Base-by-base conservation (phyloP, 2,888 invertebrate species). In the Sabellastarte sp. region DNA sequence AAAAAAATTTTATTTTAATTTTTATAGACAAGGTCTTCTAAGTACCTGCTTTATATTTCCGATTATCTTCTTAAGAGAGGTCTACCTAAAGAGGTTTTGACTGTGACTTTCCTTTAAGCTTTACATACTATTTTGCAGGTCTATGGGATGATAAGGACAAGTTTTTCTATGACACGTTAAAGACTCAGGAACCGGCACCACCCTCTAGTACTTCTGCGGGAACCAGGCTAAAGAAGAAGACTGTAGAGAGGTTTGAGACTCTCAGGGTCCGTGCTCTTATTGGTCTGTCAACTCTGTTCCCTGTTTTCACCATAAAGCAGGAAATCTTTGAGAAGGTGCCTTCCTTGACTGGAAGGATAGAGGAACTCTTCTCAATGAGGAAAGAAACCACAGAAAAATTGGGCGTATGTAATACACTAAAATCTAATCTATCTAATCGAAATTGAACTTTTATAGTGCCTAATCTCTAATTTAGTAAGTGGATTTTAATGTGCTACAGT, bases 61-160 rank as follows among this genome's bases (percentile, higher is more conserved):
- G n/a, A n/a, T n/a, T n/a, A n/a, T n/a, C n/a, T n/a, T n/a, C n/a
- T n/a, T n/a, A n/a, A n/a, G n/a, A n/a, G n/a, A n/a, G n/a, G n/a
- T n/a, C n/a, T n/a, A n/a, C n/a, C n/a, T n/a, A n/a, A n/a, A n/a
- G n/a, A n/a, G n/a, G n/a, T n/a, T n/a, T n/a, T n/a, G n/a, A n/a
- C n/a, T n/a, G n/a, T n/a, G n/a, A n/a, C 30, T 53, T 30, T 24
- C 52, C 52, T 52, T 52, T 52, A 15, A 24, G 53, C 41, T 41
- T 41, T 15, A 41, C 41, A 41, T 41, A 15, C 20, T 15, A 15
- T 20, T 32, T 31, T 57, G 28, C 55, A 77, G 81, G 82, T 31
- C 69, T 84, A 30, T 84, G 83, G 83, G 76, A 82, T 67, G 78
- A 78, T 4, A 71, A 72, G 28, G 84, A 83, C 64, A 80, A 80